A percentile compares a stretch with the other conserved stretches of the same genome.
These are phyloP conservation scores for Montipora foliosa DNA, from an alignment of 64 coral and sea anemone genomes.

Conservation along the genomic window DNA sequence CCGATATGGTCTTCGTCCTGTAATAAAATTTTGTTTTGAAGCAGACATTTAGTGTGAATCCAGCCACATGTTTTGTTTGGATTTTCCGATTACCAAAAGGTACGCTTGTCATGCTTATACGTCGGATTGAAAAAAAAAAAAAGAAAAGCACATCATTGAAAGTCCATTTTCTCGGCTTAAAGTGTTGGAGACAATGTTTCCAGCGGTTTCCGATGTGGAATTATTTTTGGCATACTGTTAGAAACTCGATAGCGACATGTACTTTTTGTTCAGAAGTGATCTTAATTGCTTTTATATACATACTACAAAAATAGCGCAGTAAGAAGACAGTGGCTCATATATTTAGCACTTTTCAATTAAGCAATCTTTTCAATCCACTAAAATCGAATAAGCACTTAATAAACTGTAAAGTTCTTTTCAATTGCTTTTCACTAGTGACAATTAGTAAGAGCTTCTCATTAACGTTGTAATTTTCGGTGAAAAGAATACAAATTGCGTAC, in stretches of 20 bases:
- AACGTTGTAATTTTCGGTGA: neutral
- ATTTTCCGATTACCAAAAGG: neutral
- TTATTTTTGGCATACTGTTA: no score
- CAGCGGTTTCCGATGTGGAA: no score
- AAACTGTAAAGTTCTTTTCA: slow-evolving; percentile 17
- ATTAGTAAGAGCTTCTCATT: neutral
- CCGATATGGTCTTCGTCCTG: neutral
- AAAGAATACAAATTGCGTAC: neutral
- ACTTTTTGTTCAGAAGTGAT: neutral
- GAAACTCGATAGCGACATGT: no score
- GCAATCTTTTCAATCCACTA: neutral
- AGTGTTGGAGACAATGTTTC: no score
- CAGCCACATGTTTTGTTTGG: neutral
- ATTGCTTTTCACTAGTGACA: neutral
- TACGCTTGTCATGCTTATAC: neutral
- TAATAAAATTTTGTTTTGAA: neutral
- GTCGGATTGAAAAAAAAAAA: no score
- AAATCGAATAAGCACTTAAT: slow-evolving; percentile 2
- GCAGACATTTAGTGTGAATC: neutral
- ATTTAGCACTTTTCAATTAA: neutral
- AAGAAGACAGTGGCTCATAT: no score
- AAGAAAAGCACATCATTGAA: no score
- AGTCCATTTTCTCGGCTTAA: no score
- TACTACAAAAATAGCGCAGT: no score
- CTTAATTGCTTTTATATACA: no score